Percentiles rank a stretch among this genome's conserved stretches.
Conservation (phyloP, 2,888 invertebrate genomes). For the Tenthredo scrophulariae region DNA sequence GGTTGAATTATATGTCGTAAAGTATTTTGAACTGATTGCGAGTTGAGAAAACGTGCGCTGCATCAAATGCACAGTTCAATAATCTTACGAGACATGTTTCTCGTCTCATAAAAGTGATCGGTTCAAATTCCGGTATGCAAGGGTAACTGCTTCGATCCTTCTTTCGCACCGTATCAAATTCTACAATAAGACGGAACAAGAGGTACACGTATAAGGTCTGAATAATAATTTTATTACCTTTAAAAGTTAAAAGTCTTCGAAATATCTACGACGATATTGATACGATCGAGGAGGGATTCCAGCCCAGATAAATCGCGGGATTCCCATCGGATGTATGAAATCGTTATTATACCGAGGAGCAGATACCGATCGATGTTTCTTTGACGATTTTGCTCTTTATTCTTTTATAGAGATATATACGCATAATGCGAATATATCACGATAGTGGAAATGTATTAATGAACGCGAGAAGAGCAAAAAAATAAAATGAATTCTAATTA, state of each 20-base stretch:
- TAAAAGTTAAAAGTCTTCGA: background rate
- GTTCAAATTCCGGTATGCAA: slow-evolving; percentile 50
- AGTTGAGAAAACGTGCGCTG: background rate
- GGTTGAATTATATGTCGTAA: background rate
- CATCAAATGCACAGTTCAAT: background rate
- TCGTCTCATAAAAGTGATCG: slow-evolving; percentile 10
- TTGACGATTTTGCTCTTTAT: background rate
- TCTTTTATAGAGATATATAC: background rate
- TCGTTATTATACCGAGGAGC: background rate
- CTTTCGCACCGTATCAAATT: slow-evolving; percentile 46
- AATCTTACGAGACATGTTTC: background rate
- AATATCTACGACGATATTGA: background rate
- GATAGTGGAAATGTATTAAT: background rate
- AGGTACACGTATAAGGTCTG: background rate
- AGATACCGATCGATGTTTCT: slow-evolving; percentile 2
- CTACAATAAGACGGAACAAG: slow-evolving; percentile 16
- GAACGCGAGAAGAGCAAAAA: slow-evolving; percentile 6
- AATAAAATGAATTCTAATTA: background rate
- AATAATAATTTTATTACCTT: slow-evolving; percentile 15
- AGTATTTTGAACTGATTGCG: background rate
- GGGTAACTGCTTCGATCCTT: slow-evolving; percentile 49
- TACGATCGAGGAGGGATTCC: background rate
- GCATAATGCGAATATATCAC: background rate
- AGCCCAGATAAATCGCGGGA: background rate
- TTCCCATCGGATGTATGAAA: background rate